phyloP scores from a whole-genome alignment of 2,888 invertebrate species.

The Matsumyia berberina region DNA sequence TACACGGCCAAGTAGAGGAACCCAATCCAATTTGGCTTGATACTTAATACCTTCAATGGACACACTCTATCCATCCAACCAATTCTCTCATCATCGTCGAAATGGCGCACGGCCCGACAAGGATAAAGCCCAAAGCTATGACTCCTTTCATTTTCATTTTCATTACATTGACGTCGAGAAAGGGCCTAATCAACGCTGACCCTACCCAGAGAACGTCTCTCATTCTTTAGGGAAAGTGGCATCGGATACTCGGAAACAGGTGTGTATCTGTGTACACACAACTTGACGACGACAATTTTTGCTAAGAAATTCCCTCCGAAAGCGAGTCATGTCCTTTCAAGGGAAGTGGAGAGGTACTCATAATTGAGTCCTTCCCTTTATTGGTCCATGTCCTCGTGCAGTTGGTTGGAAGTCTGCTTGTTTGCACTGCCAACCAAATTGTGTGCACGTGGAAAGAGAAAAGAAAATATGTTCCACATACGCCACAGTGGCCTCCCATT shows the following conservation, averaged over 20 bases:
- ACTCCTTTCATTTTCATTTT: slow-evolving; percentile 36
- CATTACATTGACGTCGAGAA: slow-evolving; percentile 18
- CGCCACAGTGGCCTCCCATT: neutral
- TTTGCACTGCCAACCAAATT: neutral
- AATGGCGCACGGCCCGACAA: neutral
- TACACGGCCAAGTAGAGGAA: neutral
- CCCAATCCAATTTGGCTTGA: neutral
- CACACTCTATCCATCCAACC: slow-evolving; percentile 6
- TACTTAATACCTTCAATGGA: slow-evolving; percentile 6
- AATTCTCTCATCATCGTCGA: neutral
- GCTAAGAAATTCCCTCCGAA: slow-evolving; percentile 10
- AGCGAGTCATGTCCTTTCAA: slow-evolving; percentile 5
- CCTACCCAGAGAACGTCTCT: neutral
- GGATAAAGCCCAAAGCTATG: neutral
- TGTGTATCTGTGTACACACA: neutral
- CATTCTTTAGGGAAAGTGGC: slow-evolving; percentile 19
- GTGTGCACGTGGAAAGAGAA: neutral
- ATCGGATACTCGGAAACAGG: slow-evolving; percentile 10
- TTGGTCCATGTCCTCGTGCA: slow-evolving; percentile 5
- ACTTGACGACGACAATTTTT: slow-evolving; percentile 2
- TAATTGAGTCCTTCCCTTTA: slow-evolving; percentile 39
- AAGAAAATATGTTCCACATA: slow-evolving; percentile 13
- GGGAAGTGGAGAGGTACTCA: neutral
- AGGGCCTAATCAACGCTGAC: slow-evolving; percentile 13
- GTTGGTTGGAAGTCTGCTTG: neutral